A percentile compares a stretch with the other conserved stretches of the same genome.
Conservation (phyloP, 2,113 vertebrate species). For the Nothoprocta perdicaria region DNA sequence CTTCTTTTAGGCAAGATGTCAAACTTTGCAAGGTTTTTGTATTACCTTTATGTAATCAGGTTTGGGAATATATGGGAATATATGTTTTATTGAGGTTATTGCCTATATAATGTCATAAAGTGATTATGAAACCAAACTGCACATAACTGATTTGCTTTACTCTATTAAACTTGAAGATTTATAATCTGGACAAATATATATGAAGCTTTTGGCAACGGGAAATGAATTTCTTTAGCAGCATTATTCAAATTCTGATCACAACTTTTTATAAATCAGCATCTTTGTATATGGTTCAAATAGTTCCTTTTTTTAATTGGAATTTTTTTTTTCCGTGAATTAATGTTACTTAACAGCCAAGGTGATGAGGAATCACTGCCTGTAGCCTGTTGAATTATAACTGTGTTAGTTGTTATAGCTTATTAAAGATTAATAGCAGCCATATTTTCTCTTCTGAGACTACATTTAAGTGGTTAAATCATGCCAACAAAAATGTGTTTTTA, state of each 20-base stretch:
- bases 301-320: not conserved
- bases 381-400: not conserved
- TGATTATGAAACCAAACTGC: not conserved
- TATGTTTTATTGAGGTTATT: not conserved
- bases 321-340: constrained; percentile 17
- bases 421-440: not conserved
- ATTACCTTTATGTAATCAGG: not conserved
- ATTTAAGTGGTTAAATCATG: not conserved
- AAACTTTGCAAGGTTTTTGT: not conserved
- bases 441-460: not conserved
- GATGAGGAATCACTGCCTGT: not conserved
- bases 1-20: not conserved
- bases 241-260: not conserved
- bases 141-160: not conserved
- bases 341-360: not conserved
- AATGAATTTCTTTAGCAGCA: not conserved
- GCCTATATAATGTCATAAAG: not conserved
- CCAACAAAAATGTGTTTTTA: not conserved
- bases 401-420: not conserved
- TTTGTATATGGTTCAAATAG: not conserved
- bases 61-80: not conserved
- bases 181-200: not conserved
- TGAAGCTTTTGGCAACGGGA: not conserved
- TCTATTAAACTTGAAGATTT: not conserved
- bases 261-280: not conserved